These are phyloP conservation scores for Aproaerema taeniolella DNA, from an alignment of 2,888 invertebrate species.

Conservation along the genomic window DNA sequence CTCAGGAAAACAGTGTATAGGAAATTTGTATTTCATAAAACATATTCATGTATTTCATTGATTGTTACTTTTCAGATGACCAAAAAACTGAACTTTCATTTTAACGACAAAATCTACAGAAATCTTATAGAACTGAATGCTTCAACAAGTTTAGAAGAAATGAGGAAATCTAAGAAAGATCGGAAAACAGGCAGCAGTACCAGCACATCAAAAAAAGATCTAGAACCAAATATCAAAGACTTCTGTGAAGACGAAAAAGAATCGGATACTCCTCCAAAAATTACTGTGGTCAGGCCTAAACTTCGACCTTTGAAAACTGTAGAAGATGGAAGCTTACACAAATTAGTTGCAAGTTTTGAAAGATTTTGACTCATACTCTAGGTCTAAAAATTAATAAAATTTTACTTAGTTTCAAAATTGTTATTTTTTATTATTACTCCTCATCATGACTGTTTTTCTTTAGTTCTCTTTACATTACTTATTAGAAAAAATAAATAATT, in stretches of 20 bases:
- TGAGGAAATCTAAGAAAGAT: slow-evolving; percentile 36
- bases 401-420: too few relatives aligned
- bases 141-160: slow-evolving; percentile 40
- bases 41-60: too few relatives aligned
- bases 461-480: too few relatives aligned
- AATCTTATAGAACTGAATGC: slow-evolving; percentile 66
- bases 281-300: slow-evolving; percentile 48
- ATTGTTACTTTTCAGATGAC: slow-evolving; percentile 65
- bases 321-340: slow-evolving; percentile 50
- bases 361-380: slow-evolving; percentile 42
- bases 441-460: too few relatives aligned
- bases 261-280: slow-evolving; percentile 43
- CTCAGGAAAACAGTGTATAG: too few relatives aligned
- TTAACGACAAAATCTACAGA: slow-evolving; percentile 63
- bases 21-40: too few relatives aligned
- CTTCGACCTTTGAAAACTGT: slow-evolving; percentile 45
- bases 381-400: neutral
- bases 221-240: slow-evolving; percentile 68
- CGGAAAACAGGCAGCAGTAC: too few relatives aligned
- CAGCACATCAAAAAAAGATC: slow-evolving; percentile 43
- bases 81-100: slow-evolving; percentile 63
- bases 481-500: too few relatives aligned
- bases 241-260: slow-evolving; percentile 55
- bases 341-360: slow-evolving; percentile 53
- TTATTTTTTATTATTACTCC: too few relatives aligned